Percentiles rank a stretch among this genome's conserved stretches.
Evolutionary conservation across 1,140 invertebrate species (phyloP).

Genomic region (Drosophila oshimai): DNA sequence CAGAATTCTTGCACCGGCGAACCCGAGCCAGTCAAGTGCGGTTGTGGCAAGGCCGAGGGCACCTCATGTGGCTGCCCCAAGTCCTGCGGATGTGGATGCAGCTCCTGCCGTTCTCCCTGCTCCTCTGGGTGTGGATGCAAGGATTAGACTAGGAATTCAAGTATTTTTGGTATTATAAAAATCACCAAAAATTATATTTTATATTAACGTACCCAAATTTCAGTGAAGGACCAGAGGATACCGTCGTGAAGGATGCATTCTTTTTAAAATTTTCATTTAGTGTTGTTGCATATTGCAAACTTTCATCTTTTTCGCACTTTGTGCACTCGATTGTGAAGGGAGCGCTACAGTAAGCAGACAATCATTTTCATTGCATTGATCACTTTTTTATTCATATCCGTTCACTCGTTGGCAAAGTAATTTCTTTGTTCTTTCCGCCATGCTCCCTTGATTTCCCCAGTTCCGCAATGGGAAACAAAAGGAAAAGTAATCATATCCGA

Average conservation of each 20-base stretch:
- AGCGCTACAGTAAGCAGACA: conserved; percentile 68
- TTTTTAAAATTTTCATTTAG: conserved; percentile 33
- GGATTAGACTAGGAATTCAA: background rate
- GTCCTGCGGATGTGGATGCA: conserved; percentile 7
- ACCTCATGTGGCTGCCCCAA: conserved; percentile 2
- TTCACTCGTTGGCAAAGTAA: conserved; percentile 80
- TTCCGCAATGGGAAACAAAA: conserved; percentile 51
- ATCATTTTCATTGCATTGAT: conserved; percentile 80
- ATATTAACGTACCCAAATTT: background rate
- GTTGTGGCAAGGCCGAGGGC: background rate
- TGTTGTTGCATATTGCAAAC: conserved; percentile 31
- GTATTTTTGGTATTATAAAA: background rate
- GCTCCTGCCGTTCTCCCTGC: background rate
- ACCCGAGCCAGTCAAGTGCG: background rate
- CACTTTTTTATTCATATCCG: conserved; percentile 78
- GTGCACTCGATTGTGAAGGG: conserved; percentile 67
- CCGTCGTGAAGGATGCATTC: background rate
- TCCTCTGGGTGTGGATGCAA: background rate
- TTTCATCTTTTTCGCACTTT: conserved; percentile 41
- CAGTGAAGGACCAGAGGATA: background rate
- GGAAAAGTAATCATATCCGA: conserved; percentile 73
- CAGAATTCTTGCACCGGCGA: background rate
- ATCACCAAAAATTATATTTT: background rate
- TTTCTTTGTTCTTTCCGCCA: conserved; percentile 70
- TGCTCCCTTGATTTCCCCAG: conserved; percentile 64